Base-by-base conservation (phyloP, 2,888 invertebrate genomes). In the Eupsilia transversa region DNA sequence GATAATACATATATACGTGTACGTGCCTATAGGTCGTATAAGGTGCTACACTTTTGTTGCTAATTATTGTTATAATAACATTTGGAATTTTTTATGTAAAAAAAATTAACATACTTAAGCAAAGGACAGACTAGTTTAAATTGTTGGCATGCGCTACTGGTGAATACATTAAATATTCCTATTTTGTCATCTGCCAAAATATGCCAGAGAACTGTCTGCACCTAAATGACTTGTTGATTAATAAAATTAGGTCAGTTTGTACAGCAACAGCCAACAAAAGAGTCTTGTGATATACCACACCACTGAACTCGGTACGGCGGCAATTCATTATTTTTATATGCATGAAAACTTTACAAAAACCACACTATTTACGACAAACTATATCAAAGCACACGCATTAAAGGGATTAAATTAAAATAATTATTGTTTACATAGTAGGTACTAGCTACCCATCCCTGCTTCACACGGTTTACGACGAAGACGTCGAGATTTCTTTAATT, bases 111-210 rank as follows among this genome's bases (percentile, higher is more conserved):
- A 14, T 30, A 49, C 17, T 38, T 43, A 56, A 38, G n/a, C 14
- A n/a, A 79, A 20, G 0, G n/a, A 49, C 3, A 59, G 49, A 23
- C 27, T 1, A 72, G 20, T 30, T 79, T 43, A 43, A 20, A 30
- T 27, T n/a, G 27, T 52, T 52, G 72, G 27, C 27, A 59, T n/a
- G 38, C 38, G 49, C 17, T 27, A 20, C 27, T 49, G 14, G 0
- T 14, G 41, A 56, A 43, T 43, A 56, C 57, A 27, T 49, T 7
- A 33, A 60, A 30, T 79, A 52, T 46, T 60, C 17, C 12, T 23
- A 59, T 72, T 72, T 52, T 10, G 27, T 52, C n/a, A 59, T 30
- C n/a, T 33, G 30, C 35, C 72, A 76, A 60, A 49, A 60, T 72
- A 20, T 54, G 41, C 23, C 20, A 43, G 23, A 72, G 14, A 1